Evolutionary conservation across 2,113 vertebrate species (phyloP), one percentile per base, ranked within the genome.

Genomic region (Porphyrio hochstetteri): DNA sequence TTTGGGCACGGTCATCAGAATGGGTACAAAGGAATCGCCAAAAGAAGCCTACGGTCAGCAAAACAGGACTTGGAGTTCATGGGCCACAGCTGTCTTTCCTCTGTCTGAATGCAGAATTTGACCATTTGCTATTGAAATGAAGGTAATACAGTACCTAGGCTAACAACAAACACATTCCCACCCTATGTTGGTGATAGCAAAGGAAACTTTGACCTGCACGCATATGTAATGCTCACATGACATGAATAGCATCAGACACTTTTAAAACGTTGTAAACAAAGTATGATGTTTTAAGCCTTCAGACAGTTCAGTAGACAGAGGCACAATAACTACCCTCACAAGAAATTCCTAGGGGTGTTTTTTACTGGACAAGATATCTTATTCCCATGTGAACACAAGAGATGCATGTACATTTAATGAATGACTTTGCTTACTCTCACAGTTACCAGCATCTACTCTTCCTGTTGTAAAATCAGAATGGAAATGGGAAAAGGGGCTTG

Each of bases 391-490:
- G 48, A 86, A 36, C 23, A 69, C 4, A 72, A 40, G n/a, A 55
- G 29, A 48, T 38, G 7, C 19, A 38, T 10, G 7, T 55, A 81
- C 35, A 33, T 79, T 74, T 86, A 93, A 85, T 70, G 50, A 90
- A 86, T 59, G 0, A 83, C 16, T 85, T 88, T 82, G 38, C 65
- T 69, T 56, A 68, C 31, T 90, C 64, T 35, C 71, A 44, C 1
- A 1, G 35, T 33, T 90, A 44, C 20, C 90, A 72, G 40, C 53
- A 72, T 50, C 46, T 86, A 35, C 10, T 82, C 29, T 78, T 82
- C 36, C 35, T 72, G 11, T 67, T 75, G 36, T 79, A 93, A 96
- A 95, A 92, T 61, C 59, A 65, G 18, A 56, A 48, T 9, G 82
- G 33, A 76, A 95, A 93, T 53, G 11, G 35, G 33, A 70, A 92